Conservation (phyloP, 2,113 vertebrate species). For the Ardeotis arabs region DNA sequence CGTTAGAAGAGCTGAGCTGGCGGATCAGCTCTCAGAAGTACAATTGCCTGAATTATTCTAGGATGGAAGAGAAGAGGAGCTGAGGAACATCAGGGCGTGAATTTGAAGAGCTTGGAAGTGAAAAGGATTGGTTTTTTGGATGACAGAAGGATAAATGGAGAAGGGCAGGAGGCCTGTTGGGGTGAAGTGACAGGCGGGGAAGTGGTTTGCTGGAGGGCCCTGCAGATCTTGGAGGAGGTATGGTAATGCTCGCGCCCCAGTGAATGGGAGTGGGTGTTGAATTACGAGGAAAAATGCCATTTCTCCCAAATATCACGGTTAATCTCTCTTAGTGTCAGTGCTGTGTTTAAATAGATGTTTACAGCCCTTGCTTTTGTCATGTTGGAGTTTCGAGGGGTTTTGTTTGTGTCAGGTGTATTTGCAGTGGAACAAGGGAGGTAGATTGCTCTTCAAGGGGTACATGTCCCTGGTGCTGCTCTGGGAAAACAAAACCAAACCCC, state of each 20-base stretch:
- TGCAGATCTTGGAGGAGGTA: not conserved
- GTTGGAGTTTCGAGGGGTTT: not conserved
- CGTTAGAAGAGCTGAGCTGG: not conserved
- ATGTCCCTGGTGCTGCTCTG: not conserved
- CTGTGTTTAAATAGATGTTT: not conserved
- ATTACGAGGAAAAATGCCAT: slow-evolving; percentile 12
- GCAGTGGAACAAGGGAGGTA: not conserved
- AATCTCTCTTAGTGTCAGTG: not conserved
- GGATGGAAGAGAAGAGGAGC: not conserved
- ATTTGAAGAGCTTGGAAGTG: not conserved
- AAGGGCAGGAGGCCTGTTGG: not conserved
- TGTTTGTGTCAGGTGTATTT: not conserved
- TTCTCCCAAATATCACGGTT: not conserved
- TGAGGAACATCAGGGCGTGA: not conserved
- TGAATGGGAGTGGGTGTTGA: not conserved
- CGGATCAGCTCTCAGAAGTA: not conserved
- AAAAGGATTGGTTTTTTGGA: not conserved
- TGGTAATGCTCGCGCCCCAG: not conserved
- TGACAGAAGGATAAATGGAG: slow-evolving; percentile 3
- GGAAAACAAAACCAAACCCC: not conserved
- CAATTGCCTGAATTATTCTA: not conserved
- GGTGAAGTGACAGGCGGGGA: not conserved
- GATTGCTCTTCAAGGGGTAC: not conserved
- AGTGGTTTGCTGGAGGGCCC: not conserved
- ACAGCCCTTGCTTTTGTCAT: not conserved